These are phyloP conservation scores for Standfussiana lucernea DNA, from an alignment of 2,888 invertebrate genomes.

Conservation along the genomic window DNA sequence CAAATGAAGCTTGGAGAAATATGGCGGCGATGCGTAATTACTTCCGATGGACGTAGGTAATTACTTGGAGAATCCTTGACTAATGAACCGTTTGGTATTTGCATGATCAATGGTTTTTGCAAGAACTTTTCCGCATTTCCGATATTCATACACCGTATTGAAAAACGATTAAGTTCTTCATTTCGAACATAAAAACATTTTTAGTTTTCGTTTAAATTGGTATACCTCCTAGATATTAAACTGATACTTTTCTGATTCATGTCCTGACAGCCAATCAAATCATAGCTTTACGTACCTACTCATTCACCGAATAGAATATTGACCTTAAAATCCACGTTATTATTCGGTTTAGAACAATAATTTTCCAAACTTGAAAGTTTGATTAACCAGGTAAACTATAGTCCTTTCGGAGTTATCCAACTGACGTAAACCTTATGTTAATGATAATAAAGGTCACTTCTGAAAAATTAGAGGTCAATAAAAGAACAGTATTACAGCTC, in stretches of 20 bases:
- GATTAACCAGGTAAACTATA: background rate
- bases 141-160: slow-evolving; percentile 8
- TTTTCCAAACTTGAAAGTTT: background rate
- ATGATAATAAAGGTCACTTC: background rate
- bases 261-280: background rate
- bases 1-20: slow-evolving; percentile 51
- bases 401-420: background rate
- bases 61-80: slow-evolving; percentile 52
- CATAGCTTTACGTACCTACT: background rate
- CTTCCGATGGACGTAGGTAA: slow-evolving; percentile 46
- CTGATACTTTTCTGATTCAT: too few relatives aligned
- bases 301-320: background rate
- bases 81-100: slow-evolving; percentile 56
- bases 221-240: too few relatives aligned
- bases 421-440: background rate
- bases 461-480: background rate
- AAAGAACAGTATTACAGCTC: background rate
- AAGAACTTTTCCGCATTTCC: slow-evolving; percentile 23
- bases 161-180: background rate
- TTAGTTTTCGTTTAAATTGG: background rate
- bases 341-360: background rate
- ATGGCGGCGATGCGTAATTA: slow-evolving; percentile 59
- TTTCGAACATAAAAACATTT: background rate
- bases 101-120: too few relatives aligned
- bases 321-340: background rate